These are phyloP conservation scores for Drosophila sp. DNA, from an alignment of 1,140 invertebrate species.

Conservation along the genomic window DNA sequence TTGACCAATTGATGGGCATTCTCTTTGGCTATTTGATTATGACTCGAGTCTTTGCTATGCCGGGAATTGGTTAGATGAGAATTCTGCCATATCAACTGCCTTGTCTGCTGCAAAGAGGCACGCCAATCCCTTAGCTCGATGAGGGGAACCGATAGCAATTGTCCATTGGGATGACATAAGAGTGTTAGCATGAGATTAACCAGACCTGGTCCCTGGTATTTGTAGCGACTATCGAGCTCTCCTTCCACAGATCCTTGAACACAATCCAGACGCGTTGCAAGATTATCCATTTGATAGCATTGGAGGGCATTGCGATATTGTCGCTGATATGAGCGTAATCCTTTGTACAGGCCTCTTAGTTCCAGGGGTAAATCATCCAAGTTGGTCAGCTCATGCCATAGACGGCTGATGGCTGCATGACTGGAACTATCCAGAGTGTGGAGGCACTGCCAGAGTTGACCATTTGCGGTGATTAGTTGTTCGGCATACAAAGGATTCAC, in stretches of 20 bases:
- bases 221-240: slow-evolving; percentile 54
- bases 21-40: slow-evolving; percentile 11
- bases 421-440: slow-evolving; percentile 30
- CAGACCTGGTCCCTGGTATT: slow-evolving; percentile 62
- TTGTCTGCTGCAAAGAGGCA: slow-evolving; percentile 47
- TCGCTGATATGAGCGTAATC: slow-evolving; percentile 58
- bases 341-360: slow-evolving; percentile 57
- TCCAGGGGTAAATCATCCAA: slow-evolving; percentile 35
- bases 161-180: slow-evolving; percentile 61
- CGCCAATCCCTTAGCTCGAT: slow-evolving; percentile 69
- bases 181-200: slow-evolving; percentile 47
- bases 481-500: slow-evolving; percentile 62
- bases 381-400: slow-evolving; percentile 40
- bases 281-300: slow-evolving; percentile 63
- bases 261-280: slow-evolving; percentile 56
- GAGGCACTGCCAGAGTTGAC: slow-evolving; percentile 51
- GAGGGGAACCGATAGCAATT: slow-evolving; percentile 64
- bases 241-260: slow-evolving; percentile 25
- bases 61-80: slow-evolving; percentile 24
- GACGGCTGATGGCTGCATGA: slow-evolving; percentile 23
- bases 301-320: slow-evolving; percentile 46
- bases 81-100: slow-evolving; percentile 73
- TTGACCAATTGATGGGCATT: slow-evolving; percentile 50
- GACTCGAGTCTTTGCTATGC: slow-evolving; percentile 34
- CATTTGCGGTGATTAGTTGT: slow-evolving; percentile 53